These are phyloP conservation scores for Drosophila maculinotata DNA, from an alignment of 2,888 invertebrate genomes.

Conservation along the genomic window DNA sequence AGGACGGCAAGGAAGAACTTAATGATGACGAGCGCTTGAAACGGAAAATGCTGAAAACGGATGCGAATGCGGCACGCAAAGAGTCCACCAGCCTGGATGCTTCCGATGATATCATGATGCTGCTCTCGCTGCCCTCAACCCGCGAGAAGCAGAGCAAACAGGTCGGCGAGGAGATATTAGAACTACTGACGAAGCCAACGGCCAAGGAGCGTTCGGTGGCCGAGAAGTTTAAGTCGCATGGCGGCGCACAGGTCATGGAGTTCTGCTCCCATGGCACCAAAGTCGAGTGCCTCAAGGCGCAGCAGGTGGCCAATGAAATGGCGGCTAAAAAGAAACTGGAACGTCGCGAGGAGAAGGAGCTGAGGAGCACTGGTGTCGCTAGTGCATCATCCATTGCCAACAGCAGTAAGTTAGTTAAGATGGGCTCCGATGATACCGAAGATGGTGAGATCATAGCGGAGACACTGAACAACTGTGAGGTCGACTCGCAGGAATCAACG, in stretches of 20 bases:
- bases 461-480: conserved; percentile 64
- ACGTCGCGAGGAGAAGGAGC: conserved; percentile 64
- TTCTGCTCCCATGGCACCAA: conserved; percentile 98
- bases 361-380: conserved; percentile 45
- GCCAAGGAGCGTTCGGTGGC: conserved; percentile 98
- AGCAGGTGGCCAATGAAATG: conserved; percentile 84
- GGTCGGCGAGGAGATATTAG: conserved; percentile 97
- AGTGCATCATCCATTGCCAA: conserved; percentile 11
- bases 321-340: conserved; percentile 82
- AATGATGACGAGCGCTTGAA: conserved; percentile 68
- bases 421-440: conserved; percentile 65
- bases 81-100: conserved; percentile 84
- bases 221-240: conserved; percentile 97
- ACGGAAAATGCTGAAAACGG: conserved; percentile 71
- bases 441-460: conserved; percentile 80
- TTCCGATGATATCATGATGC: conserved; percentile 89
- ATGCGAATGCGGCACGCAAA: conserved; percentile 64
- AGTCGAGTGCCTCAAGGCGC: conserved; percentile 91
- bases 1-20: conserved; percentile 57
- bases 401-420: conserved; percentile 45
- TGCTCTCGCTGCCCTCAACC: conserved; percentile 90
- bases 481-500: conserved; percentile 66
- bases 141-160: conserved; percentile 98
- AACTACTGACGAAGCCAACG: conserved; percentile 96
- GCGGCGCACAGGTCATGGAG: conserved; percentile 96